These are phyloP conservation scores for Gasterosteus aculeatus DNA, from an alignment of 2,113 vertebrate species.

Conservation along the genomic window DNA sequence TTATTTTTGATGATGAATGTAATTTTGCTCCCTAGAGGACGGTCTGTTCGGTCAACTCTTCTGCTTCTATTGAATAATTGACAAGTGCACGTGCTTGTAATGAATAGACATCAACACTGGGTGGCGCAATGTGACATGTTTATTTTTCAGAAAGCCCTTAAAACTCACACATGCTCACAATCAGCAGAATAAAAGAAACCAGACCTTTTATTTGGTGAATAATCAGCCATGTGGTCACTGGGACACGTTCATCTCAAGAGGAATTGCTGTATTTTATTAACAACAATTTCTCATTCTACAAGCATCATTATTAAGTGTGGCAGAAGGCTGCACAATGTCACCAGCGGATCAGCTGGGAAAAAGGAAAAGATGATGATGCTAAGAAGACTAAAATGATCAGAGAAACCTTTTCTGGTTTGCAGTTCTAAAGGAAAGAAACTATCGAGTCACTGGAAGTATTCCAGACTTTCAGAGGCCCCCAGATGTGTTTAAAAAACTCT, in stretches of 20 bases:
- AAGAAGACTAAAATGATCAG: not conserved
- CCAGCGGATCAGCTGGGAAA: conserved; percentile 12
- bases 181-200: not conserved
- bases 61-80: not conserved
- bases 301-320: not conserved
- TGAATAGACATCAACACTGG: conserved; percentile 12
- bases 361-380: not conserved
- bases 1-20: not conserved
- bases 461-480: not conserved
- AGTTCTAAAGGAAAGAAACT: not conserved
- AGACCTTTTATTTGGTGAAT: not conserved
- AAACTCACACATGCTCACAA: not conserved
- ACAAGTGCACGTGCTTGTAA: conserved; percentile 18
- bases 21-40: not conserved
- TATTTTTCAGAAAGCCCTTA: not conserved
- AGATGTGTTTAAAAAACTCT: not conserved
- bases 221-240: not conserved
- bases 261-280: not conserved
- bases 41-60: not conserved
- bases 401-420: not conserved
- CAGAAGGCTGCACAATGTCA: not conserved
- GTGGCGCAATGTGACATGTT: conserved; percentile 17
- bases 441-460: not conserved
- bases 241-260: not conserved
- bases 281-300: not conserved